Conservation (phyloP, 2,888 invertebrate genomes). For the Machimus rusticus region DNA sequence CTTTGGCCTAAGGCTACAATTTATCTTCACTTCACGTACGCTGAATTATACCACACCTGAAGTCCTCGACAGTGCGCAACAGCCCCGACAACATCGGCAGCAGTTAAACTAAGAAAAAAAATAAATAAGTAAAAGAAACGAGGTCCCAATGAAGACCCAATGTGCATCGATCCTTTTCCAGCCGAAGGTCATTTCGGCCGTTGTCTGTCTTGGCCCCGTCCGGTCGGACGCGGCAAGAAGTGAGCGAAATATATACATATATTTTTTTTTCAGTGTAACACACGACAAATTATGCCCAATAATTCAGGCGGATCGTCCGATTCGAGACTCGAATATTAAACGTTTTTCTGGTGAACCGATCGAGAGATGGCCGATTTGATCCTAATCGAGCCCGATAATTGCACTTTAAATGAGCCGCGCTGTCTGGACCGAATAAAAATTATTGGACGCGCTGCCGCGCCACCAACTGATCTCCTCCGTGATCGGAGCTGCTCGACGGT, state of each 20-base stretch:
- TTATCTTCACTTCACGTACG: conserved; percentile 16
- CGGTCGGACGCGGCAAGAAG: not conserved
- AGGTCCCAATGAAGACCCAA: not conserved
- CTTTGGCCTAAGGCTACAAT: not conserved
- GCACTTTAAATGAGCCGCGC: conserved; percentile 30
- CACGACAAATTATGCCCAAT: conserved; percentile 40
- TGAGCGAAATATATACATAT: not conserved
- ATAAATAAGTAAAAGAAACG: not conserved
- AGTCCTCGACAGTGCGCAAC: not conserved
- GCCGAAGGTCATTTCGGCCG: not conserved
- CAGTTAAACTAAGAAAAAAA: not conserved
- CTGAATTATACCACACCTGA: not conserved
- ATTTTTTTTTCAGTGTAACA: not conserved
- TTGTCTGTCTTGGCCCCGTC: not conserved
- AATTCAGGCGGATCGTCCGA: conserved; percentile 9
- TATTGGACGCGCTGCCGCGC: not conserved
- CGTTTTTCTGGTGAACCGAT: not conserved
- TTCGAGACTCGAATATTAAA: conserved; percentile 31
- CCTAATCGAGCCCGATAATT: conserved; percentile 42
- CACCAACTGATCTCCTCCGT: not conserved
- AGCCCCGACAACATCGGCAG: not conserved
- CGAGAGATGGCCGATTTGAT: conserved; percentile 20
- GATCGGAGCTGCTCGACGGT: not conserved
- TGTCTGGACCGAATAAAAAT: conserved; percentile 6
- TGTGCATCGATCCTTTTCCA: not conserved